phyloP scores from a whole-genome alignment of 2,797 vertebrate species.

The Nasua narica region DNA sequence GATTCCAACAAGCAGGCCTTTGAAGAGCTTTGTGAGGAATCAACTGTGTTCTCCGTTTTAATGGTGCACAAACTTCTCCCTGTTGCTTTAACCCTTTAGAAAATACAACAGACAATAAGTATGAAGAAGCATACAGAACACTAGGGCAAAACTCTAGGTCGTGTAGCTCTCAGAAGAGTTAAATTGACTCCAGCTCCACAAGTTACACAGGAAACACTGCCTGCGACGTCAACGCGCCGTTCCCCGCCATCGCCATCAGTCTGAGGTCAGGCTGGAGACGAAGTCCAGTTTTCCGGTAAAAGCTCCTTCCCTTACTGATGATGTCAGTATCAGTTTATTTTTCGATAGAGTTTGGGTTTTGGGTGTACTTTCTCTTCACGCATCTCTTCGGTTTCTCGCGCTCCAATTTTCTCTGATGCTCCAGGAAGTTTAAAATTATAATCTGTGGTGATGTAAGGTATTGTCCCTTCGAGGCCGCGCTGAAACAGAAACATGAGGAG shows the following conservation, averaged over 20 bases:
- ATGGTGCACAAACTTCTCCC: neutral
- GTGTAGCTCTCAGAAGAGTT: neutral
- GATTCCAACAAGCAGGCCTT: neutral
- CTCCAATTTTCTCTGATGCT: constrained; percentile 91
- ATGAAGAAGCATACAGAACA: accelerated
- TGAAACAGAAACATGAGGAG: constrained; percentile 78
- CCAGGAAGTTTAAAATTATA: constrained; percentile 90
- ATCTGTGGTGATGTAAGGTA: constrained; percentile 91
- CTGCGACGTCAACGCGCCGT: accelerated
- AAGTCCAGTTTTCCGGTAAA: neutral
- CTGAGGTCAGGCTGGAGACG: neutral
- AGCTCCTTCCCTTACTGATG: neutral
- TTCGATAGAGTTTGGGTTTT: constrained; percentile 22
- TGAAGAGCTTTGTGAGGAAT: neutral
- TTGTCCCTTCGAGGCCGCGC: constrained; percentile 87
- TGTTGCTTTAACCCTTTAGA: neutral
- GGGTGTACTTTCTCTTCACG: constrained; percentile 74
- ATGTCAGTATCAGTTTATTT: neutral
- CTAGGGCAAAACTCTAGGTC: neutral
- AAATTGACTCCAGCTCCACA: neutral
- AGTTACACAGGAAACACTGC: neutral
- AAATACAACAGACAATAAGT: neutral
- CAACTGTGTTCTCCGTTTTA: accelerated
- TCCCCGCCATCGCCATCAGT: accelerated
- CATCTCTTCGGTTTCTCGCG: constrained; percentile 80